Evolutionary conservation across 2,797 vertebrate genomes (phyloP), one percentile per base, ranked within the genome.

Genomic region (Somateria mollissima): DNA sequence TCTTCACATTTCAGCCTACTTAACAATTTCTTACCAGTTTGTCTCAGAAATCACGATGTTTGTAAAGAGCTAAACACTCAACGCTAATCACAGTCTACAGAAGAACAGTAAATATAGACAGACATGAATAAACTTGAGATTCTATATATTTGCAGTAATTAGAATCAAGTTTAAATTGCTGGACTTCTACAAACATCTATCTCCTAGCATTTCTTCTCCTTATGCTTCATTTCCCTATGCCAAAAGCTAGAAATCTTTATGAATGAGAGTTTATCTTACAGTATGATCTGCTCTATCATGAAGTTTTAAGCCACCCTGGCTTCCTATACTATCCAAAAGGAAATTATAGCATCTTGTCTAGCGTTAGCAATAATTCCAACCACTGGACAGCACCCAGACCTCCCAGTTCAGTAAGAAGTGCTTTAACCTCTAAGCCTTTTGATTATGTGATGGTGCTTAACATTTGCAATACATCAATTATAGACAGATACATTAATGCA

Each of bases 391-490:
- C 71, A 58, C 70, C 45, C 67, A 71, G 37, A 43, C 24, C 43
- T 92, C 62, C 78, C 62, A 34, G 83, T 86, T 88, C 73, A 76
- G 53, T 51, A 30, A 70, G 84, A 89, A 96, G 56, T 92, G 90
- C 89, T 91, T 94, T 95, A 93, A 96, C 93, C 89, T 95, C 27
- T 12, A 71, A 95, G 79, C 82, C 87, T 93, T 91, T 71, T 79
- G 89, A 93, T 92, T 83, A 92, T 73, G 94, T 41, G 92, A 93
- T 43, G 83, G 84, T 0, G 12, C 82, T 89, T 93, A 62, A 69
- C 85, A 77, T 87, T 92, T 84, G 78, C 89, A 71, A 94, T 88
- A 49, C 87, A 84, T 94, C 93, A 87, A 86, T 92, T 94, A 94
- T 8, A 84, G 87, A 39, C 0, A 15, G 88, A 70, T 67, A 71